Evolutionary conservation across 2,797 vertebrate genomes (phyloP).

Genomic region (Eptatretus atami): DNA sequence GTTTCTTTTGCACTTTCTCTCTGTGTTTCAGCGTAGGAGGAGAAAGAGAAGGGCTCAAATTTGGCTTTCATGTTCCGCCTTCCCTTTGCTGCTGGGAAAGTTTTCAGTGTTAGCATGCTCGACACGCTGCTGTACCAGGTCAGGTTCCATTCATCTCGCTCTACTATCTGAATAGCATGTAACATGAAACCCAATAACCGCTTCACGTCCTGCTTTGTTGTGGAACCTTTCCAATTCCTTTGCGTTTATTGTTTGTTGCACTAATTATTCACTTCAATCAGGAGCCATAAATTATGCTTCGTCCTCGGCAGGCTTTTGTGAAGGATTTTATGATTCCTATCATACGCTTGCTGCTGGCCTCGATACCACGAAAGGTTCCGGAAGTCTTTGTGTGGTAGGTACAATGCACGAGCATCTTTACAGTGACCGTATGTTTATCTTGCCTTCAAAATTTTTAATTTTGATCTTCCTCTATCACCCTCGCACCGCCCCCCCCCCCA

Average conservation of each 20-base stretch:
- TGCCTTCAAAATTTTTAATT: not conserved
- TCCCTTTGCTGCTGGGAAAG: conserved; percentile 68
- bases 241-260: too few species aligned
- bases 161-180: not conserved
- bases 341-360: conserved; percentile 33
- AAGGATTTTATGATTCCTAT: conserved; percentile 51
- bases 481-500: not conserved
- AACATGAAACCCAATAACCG: not conserved
- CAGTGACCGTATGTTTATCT: too few species aligned
- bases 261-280: too few species aligned
- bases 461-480: not conserved
- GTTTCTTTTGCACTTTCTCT: not conserved
- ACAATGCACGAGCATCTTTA: not conserved
- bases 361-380: conserved; percentile 35
- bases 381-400: conserved; percentile 42
- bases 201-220: too few species aligned
- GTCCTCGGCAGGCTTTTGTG: conserved; percentile 30
- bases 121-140: conserved; percentile 91
- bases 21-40: conserved; percentile 30
- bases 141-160: not conserved
- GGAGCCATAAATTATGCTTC: too few species aligned
- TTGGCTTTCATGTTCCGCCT: conserved; percentile 93
- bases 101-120: conserved; percentile 93
- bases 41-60: conserved; percentile 75
- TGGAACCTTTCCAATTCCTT: too few species aligned